These are phyloP conservation scores for Cheiracanthium punctorium DNA, from an alignment of 2,888 invertebrate species.

Conservation along the genomic window DNA sequence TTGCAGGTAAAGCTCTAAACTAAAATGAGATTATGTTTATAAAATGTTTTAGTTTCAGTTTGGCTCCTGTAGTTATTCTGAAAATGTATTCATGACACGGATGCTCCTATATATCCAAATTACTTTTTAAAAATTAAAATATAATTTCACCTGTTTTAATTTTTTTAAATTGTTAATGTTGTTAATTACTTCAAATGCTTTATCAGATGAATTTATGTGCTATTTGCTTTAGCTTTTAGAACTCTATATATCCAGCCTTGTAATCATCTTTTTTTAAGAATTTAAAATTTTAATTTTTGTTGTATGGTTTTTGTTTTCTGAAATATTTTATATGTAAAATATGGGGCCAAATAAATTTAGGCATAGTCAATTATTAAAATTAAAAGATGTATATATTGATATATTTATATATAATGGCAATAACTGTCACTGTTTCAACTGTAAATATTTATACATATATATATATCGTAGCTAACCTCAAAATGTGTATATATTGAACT, in stretches of 20 bases:
- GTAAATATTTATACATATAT: conserved; percentile 47
- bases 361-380: conserved; percentile 51
- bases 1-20: not conserved
- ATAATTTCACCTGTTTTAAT: not conserved
- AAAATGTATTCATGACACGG: not conserved
- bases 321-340: conserved; percentile 12
- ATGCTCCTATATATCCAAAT: conserved; percentile 10
- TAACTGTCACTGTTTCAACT: not conserved
- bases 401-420: conserved; percentile 30
- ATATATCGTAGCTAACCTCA: conserved; percentile 34
- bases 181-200: not conserved
- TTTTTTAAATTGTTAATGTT: not conserved
- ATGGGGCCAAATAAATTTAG: conserved; percentile 49
- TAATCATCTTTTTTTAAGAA: not conserved
- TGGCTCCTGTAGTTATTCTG: too few species aligned
- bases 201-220: not conserved
- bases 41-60: too few species aligned
- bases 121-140: not conserved
- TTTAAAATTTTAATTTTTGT: conserved; percentile 1
- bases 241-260: not conserved
- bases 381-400: conserved; percentile 24
- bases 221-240: not conserved
- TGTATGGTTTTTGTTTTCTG: not conserved
- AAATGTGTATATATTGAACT: conserved; percentile 42
- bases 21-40: not conserved